Percentiles rank a stretch among this genome's conserved stretches.
Conservation (phyloP, 1,140 invertebrate species). For the Drosophila pseudoananassae region DNA sequence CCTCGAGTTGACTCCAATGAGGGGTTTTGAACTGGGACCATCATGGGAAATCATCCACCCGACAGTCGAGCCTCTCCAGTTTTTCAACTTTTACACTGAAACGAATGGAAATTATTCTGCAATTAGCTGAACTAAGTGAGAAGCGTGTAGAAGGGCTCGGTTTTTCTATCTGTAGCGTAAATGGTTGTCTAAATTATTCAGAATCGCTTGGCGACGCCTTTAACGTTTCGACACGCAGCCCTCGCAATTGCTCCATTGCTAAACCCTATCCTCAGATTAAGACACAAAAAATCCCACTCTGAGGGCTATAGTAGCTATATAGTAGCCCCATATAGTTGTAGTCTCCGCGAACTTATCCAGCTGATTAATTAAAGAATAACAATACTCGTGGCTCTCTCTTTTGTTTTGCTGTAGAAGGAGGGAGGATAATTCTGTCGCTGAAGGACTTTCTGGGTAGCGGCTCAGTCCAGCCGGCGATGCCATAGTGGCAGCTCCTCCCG, state of each 20-base stretch:
- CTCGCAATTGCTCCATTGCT: background rate
- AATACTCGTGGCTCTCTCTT: background rate
- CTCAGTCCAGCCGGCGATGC: conserved; percentile 46
- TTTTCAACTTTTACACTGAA: background rate
- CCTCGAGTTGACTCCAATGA: background rate
- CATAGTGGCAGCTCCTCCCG: conserved; percentile 33
- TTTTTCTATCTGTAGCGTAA: background rate
- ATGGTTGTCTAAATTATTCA: conserved; percentile 20
- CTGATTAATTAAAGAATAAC: conserved; percentile 42
- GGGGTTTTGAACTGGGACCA: background rate
- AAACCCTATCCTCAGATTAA: conserved; percentile 17
- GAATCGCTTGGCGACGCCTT: conserved; percentile 23
- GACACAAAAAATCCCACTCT: background rate
- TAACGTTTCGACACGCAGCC: conserved; percentile 34
- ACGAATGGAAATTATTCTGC: background rate
- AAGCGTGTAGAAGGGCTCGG: background rate
- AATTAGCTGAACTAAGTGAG: too few species aligned
- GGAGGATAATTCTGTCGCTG: background rate
- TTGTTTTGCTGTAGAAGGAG: background rate
- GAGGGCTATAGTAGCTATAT: background rate
- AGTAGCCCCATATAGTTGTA: background rate
- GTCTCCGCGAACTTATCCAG: conserved; percentile 26
- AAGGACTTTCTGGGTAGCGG: conserved; percentile 25
- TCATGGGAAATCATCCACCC: conserved; percentile 20
- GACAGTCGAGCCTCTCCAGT: background rate